These are phyloP conservation scores for Cyphomyrmex costatus DNA, from an alignment of 1,140 invertebrate species.

Conservation along the genomic window DNA sequence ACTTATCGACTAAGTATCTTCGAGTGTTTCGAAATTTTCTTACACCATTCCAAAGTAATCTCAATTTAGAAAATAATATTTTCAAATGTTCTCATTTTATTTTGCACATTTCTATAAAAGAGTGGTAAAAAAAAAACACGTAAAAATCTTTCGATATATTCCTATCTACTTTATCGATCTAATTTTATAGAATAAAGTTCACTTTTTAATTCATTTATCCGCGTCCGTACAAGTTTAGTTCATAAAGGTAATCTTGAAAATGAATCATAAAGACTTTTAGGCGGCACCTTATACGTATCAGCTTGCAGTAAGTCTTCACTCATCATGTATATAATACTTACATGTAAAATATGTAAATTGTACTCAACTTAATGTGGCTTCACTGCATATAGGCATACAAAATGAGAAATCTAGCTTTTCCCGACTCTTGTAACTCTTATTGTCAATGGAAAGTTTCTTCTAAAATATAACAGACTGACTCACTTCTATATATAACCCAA, in stretches of 20 bases:
- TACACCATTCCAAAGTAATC: background rate
- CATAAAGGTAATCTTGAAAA: background rate
- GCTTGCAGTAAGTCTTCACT: constrained; percentile 55
- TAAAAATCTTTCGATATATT: background rate
- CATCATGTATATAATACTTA: constrained; percentile 55
- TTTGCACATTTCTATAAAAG: background rate
- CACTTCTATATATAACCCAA: constrained; percentile 53
- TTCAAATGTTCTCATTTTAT: background rate
- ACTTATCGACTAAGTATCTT: background rate
- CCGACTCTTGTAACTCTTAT: constrained; percentile 36
- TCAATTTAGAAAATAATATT: constrained; percentile 1
- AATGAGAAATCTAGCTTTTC: constrained; percentile 37
- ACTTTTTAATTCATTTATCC: background rate
- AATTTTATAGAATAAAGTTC: background rate
- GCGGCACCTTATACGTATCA: constrained; percentile 21
- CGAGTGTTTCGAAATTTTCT: background rate
- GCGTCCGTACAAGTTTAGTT: background rate
- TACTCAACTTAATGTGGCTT: constrained; percentile 50
- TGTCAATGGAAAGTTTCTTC: constrained; percentile 59
- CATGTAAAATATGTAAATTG: constrained; percentile 60
- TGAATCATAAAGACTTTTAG: constrained; percentile 15
- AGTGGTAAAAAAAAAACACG: background rate
- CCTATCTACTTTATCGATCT: background rate
- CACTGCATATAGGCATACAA: constrained; percentile 52
- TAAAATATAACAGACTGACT: constrained; percentile 69